phyloP scores from a whole-genome alignment of 2,113 vertebrate species.

The Ictalurus furcatus region DNA sequence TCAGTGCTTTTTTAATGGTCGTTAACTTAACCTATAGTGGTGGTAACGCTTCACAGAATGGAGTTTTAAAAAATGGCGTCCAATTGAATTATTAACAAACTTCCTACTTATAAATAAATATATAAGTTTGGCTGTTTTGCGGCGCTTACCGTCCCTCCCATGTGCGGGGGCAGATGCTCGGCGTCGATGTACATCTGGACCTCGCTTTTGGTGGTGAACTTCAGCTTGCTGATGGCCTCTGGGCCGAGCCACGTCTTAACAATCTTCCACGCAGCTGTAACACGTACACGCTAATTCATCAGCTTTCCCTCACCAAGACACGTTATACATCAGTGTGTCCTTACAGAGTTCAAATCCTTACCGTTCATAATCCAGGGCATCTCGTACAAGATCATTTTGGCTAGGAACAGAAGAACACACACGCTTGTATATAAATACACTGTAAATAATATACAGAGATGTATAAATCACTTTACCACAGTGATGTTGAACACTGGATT shows the following conservation, averaged over 20 bases:
- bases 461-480: not conserved
- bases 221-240: slow-evolving; percentile 89
- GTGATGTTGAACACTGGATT: too few species aligned
- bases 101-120: not conserved
- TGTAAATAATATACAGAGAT: not conserved
- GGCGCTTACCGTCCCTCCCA: slow-evolving; percentile 91
- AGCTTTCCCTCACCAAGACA: not conserved
- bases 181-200: slow-evolving; percentile 81
- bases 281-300: not conserved
- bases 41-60: not conserved
- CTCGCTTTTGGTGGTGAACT: slow-evolving; percentile 85
- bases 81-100: not conserved
- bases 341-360: slow-evolving; percentile 63
- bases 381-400: slow-evolving; percentile 96
- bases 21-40: not conserved
- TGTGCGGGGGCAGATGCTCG: slow-evolving; percentile 88
- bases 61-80: too few species aligned
- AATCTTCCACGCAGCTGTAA: slow-evolving; percentile 93
- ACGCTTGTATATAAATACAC: not conserved
- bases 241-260: slow-evolving; percentile 95
- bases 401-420: slow-evolving; percentile 71
- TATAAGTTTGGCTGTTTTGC: not conserved
- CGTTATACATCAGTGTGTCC: not conserved
- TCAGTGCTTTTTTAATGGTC: too few species aligned
- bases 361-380: slow-evolving; percentile 99